Evolutionary conservation across 2,888 invertebrate species (phyloP), one percentile per base, ranked within the genome.

Genomic region (Abrostola triplasia): DNA sequence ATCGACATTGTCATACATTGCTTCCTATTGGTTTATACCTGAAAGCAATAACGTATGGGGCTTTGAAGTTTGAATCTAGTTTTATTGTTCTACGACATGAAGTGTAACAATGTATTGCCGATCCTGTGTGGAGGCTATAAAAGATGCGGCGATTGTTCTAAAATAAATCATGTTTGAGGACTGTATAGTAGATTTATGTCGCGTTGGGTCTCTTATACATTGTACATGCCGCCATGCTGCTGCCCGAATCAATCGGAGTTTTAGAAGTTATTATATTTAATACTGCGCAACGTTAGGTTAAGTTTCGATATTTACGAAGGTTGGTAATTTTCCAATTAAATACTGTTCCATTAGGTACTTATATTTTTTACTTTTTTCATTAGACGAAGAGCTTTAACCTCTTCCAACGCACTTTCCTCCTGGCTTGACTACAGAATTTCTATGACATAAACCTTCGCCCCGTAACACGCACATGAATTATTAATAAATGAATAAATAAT

Each of bases 81-180:
- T 66, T 70, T 60, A 67, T 54, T 40, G 8, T 37, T 7, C 6
- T 6, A 49, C 35, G 44, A 44, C 40, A 36, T 37, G 42, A 35
- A 36, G 44, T 36, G 36, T 42, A 68, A 55, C 54, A 36, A 40
- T 59, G 48, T 44, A 59, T 50, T 53, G 70, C 63, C 35, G 6
- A 41, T 68, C 59, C 37, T 63, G 24, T 63, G 6, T 12, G 12
- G 44, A 67, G 44, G 59, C 53, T 55, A 53, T 35, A 35, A 47
- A 36, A 61, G 36, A 58, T 68, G 74, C 74, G 63, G 74, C 70
- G 64, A 6, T 36, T 35, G 13, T 40, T 50, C 56, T 64, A 36
- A 71, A 74, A 74, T 74, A 64, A 59, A 74, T 74, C 59, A 37
- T 54, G 42, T 54, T 54, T 36, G 44, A 44, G 42, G 44, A 13